Conservation (phyloP, 1,140 invertebrate species). For the Campodea augens region DNA sequence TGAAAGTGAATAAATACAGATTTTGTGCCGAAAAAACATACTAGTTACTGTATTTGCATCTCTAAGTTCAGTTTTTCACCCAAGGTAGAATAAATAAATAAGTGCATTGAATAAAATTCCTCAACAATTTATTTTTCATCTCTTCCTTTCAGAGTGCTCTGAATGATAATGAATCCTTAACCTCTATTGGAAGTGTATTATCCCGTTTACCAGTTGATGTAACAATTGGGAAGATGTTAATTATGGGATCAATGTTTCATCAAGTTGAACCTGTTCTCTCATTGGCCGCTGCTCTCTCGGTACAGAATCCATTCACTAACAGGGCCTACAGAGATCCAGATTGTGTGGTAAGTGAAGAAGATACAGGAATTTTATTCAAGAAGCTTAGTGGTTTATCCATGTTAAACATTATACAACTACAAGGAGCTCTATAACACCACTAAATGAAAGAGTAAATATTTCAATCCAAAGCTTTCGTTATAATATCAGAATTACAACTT, state of each 20-base stretch:
- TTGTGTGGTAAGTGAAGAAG: constrained; percentile 37
- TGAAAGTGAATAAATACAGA: too few species aligned
- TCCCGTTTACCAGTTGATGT: constrained; percentile 86
- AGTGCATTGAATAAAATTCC: constrained; percentile 4
- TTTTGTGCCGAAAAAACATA: too few species aligned
- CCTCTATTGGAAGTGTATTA: constrained; percentile 69
- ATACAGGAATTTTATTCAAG: not conserved
- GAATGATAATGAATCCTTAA: constrained; percentile 64
- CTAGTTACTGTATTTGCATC: too few species aligned
- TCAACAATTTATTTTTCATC: constrained; percentile 11
- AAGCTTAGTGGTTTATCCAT: too few species aligned
- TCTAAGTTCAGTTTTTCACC: too few species aligned
- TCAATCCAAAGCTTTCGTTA: too few species aligned
- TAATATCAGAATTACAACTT: too few species aligned
- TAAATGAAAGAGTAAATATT: too few species aligned
- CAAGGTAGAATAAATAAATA: too few species aligned
- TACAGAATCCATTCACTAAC: constrained; percentile 83
- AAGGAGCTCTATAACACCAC: too few species aligned
- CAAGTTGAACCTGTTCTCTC: constrained; percentile 83
- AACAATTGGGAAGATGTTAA: constrained; percentile 86
- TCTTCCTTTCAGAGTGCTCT: constrained; percentile 48
- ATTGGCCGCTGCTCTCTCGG: constrained; percentile 75
- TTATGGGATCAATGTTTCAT: constrained; percentile 76
- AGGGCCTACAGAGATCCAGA: constrained; percentile 67
- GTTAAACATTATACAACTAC: too few species aligned